Evolutionary conservation across 2,888 invertebrate genomes (phyloP).

Genomic region (Thymelicus acteon): DNA sequence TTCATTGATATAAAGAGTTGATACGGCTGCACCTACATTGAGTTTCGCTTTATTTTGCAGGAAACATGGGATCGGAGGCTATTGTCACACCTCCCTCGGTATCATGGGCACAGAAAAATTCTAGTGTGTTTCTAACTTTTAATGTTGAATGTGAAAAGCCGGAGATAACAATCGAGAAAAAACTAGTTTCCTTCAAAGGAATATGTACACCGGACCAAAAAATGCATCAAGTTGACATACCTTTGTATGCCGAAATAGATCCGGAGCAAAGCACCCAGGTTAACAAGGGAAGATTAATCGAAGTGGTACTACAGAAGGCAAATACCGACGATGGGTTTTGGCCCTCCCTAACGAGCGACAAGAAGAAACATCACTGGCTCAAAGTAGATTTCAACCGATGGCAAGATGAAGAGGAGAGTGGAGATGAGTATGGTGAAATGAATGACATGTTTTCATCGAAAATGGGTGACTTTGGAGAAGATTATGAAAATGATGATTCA

Average conservation of each 20-base stretch:
- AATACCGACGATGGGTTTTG: slow-evolving; percentile 90
- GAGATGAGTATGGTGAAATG: slow-evolving; percentile 86
- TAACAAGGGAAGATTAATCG: slow-evolving; percentile 89
- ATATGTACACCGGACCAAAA: slow-evolving; percentile 93
- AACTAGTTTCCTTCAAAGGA: slow-evolving; percentile 91
- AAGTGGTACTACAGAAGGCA: slow-evolving; percentile 88
- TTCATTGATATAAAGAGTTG: neutral
- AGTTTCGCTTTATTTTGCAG: slow-evolving; percentile 21
- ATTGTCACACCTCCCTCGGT: slow-evolving; percentile 87
- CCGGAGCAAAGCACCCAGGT: slow-evolving; percentile 89
- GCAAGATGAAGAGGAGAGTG: slow-evolving; percentile 98
- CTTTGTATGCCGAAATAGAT: slow-evolving; percentile 92
- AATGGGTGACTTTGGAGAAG: slow-evolving; percentile 63
- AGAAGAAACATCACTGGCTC: slow-evolving; percentile 96
- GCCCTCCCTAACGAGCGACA: slow-evolving; percentile 94
- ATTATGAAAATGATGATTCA: slow-evolving; percentile 82
- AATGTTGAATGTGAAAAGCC: slow-evolving; percentile 94
- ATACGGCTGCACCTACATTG: neutral
- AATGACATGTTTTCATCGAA: slow-evolving; percentile 70
- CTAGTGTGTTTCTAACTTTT: slow-evolving; percentile 93
- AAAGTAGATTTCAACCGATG: slow-evolving; percentile 99
- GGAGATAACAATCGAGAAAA: slow-evolving; percentile 88
- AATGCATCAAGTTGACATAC: slow-evolving; percentile 93
- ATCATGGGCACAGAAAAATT: slow-evolving; percentile 96
- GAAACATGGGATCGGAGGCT: slow-evolving; percentile 45